Conservation (phyloP, 35 echinoderm and acorn worm genomes). For the Apostichopus californicus region DNA sequence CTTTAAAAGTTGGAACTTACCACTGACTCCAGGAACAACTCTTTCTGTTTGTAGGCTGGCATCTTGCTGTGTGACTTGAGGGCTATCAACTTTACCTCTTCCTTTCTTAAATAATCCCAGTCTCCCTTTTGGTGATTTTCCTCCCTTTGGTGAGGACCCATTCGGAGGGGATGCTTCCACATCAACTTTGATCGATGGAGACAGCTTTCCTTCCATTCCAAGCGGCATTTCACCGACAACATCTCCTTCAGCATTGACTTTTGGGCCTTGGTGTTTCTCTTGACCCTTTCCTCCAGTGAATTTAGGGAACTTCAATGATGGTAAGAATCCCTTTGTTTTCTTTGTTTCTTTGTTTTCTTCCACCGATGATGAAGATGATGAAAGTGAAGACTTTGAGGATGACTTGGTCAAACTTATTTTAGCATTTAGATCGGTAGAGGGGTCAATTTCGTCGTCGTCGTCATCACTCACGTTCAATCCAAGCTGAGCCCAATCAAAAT, state of each 20-base stretch:
- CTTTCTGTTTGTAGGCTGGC: not conserved
- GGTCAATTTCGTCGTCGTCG: not conserved
- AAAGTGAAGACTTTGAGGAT: slow-evolving; percentile 35
- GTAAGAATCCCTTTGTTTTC: slow-evolving; percentile 34
- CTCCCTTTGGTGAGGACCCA: not conserved
- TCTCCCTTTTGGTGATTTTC: slow-evolving; percentile 41
- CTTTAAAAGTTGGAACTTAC: not conserved
- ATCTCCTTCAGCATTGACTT: slow-evolving; percentile 4
- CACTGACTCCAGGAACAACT: slow-evolving; percentile 21
- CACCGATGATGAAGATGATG: slow-evolving; percentile 27
- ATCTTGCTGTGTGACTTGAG: not conserved
- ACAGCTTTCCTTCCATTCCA: not conserved
- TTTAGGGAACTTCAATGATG: slow-evolving; percentile 20
- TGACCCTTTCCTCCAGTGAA: slow-evolving; percentile 2
- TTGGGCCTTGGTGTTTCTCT: slow-evolving; percentile 7
- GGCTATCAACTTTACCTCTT: slow-evolving; percentile 25
- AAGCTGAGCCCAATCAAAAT: slow-evolving; percentile 1
- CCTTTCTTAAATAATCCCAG: slow-evolving; percentile 44
- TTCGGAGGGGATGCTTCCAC: not conserved
- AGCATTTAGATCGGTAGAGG: not conserved
- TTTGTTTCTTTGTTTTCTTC: slow-evolving; percentile 3
- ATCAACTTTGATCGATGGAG: slow-evolving; percentile 20
- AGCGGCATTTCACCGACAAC: not conserved
- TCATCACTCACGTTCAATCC: slow-evolving; percentile 9
- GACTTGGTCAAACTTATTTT: slow-evolving; percentile 10